These are phyloP conservation scores for Orthonychiurus folsomi DNA, from an alignment of 2,888 invertebrate species.

Conservation along the genomic window DNA sequence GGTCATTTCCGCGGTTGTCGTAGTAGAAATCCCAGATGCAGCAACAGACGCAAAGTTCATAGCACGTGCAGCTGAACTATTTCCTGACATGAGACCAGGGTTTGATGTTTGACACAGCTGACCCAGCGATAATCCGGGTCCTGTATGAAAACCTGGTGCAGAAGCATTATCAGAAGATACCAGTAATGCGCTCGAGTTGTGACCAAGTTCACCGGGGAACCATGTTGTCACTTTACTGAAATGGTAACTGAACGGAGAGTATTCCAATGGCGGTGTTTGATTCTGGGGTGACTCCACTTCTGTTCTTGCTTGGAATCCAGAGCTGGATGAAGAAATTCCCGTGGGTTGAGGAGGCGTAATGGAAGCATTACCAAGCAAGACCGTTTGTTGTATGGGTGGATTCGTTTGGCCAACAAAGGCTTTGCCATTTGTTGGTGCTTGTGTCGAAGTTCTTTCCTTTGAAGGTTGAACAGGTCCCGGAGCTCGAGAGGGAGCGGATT, in stretches of 20 bases:
- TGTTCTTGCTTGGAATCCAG: neutral
- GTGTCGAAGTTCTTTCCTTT: too few species aligned
- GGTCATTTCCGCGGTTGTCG: constrained; percentile 34
- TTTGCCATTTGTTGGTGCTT: neutral
- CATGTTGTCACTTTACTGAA: constrained; percentile 51
- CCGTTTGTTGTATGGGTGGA: neutral
- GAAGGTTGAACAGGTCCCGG: neutral
- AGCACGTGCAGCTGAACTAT: constrained; percentile 41
- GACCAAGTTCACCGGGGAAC: constrained; percentile 35
- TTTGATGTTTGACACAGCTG: neutral
- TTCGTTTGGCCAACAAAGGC: neutral
- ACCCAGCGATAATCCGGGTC: neutral
- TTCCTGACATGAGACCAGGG: neutral
- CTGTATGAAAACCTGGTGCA: neutral
- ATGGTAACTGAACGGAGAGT: constrained; percentile 76
- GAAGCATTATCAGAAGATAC: neutral
- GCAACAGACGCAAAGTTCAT: constrained; percentile 65
- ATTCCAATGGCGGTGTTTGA: constrained; percentile 56
- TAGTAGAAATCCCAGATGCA: constrained; percentile 49
- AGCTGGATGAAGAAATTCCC: neutral
- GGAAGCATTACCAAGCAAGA: neutral
- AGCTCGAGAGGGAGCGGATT: neutral
- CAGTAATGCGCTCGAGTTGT: constrained; percentile 11
- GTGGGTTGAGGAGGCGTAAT: neutral
- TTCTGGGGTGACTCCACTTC: neutral